Conservation (phyloP, 2,113 vertebrate genomes). For the Ovis canadensis region DNA sequence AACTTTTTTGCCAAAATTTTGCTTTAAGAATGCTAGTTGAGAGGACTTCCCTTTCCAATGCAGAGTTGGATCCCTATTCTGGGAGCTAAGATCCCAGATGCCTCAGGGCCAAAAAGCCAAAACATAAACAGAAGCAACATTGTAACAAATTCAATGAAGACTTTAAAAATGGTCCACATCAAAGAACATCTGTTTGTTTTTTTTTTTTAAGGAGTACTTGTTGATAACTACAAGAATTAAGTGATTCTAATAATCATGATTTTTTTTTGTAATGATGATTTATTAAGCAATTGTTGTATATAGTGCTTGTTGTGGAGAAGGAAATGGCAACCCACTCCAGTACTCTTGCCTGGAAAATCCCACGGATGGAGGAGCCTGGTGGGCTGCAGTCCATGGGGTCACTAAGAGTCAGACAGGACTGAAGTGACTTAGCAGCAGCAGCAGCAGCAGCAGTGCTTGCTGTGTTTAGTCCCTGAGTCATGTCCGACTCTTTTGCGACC, state of each 20-base stretch:
- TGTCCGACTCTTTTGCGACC: background rate
- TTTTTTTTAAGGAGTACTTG: background rate
- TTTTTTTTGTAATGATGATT: background rate
- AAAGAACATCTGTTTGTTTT: background rate
- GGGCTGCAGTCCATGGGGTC: no score
- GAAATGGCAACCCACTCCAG: no score
- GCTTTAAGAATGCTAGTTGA: background rate
- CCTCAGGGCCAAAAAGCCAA: background rate
- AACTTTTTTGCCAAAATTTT: background rate
- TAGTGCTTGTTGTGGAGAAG: background rate
- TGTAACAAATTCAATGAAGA: background rate
- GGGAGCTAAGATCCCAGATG: background rate
- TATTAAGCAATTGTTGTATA: background rate
- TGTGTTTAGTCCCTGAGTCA: background rate
- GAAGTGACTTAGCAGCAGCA: no score
- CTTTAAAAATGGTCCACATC: background rate
- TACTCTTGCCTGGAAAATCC: no score
- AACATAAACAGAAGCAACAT: background rate
- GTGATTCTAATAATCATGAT: slow-evolving; percentile 4
- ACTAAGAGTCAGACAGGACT: no score
- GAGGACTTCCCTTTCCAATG: background rate
- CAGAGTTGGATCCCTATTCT: background rate
- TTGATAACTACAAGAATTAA: background rate
- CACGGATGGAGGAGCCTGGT: no score
- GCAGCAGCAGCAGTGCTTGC: no score